Base-by-base conservation (phyloP, 2,888 invertebrate species). In the Drosophila nigricruria region DNA sequence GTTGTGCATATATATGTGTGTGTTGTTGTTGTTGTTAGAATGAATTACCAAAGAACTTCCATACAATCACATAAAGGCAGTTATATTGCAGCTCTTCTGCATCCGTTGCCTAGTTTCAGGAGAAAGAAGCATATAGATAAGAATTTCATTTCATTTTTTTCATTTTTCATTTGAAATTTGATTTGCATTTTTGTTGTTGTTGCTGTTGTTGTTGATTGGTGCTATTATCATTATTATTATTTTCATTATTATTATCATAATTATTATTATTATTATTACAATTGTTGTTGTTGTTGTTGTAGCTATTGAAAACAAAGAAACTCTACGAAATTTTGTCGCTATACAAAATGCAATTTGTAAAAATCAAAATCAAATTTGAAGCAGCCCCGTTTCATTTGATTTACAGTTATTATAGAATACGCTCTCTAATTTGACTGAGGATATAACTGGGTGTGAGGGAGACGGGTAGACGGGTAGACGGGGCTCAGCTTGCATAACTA, bases 31-130 rank as follows among this genome's bases (percentile, higher is more conserved):
- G 76, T 79, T 84, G 82, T 84, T 74, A 79, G 76, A 70, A 77
- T 83, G 89, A 92, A 92, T 95, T 95, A 95, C 95, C 95, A 94
- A 95, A 94, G 91, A 95, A 93, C 92, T 95, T 95, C 93, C 95
- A 95, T 93, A 95, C 95, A 93, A 95, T 94, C 93, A 95, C 95
- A 94, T 94, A 95, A 93, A 95, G 95, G 95, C 95, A 95, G 95
- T 95, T 95, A 94, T 94, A 94, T 93, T 95, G 93, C 90, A 89
- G 82, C 88, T 86, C 86, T 85, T 91, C 91, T 86, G 93, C 93
- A 91, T 93, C 93, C 90, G 91, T 74, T 75, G 84, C 88, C 84
- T 90, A 78, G 76, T 77, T 89, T 82, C 76, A 76, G 77, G 66
- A 72, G 78, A 81, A 84, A 81, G 82, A 85, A 82, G 88, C 77